Evolutionary conservation across 2,888 invertebrate genomes (phyloP).

Genomic region (Bimastos eiseni): DNA sequence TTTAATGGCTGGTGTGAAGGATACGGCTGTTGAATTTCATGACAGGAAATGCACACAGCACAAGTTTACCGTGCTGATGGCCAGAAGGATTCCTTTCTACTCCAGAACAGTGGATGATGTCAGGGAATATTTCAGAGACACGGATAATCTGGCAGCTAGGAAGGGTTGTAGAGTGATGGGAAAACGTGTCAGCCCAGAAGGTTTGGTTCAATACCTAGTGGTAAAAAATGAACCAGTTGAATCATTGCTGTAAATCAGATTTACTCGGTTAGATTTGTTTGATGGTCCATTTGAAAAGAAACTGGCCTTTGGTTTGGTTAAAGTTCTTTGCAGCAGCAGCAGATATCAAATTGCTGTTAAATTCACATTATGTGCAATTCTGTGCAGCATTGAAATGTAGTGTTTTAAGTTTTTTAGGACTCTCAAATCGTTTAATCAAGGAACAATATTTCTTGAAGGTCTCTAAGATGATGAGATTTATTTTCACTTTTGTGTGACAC

Average conservation of each 20-base stretch:
- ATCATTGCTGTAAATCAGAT: not conserved
- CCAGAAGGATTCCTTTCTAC: constrained; percentile 13
- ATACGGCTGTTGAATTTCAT: not conserved
- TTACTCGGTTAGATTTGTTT: not conserved
- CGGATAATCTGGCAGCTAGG: not conserved
- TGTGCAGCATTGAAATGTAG: too few species aligned
- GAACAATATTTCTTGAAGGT: too few species aligned
- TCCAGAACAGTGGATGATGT: not conserved
- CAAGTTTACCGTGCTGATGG: not conserved
- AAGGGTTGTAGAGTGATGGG: constrained; percentile 5
- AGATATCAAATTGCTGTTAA: not conserved
- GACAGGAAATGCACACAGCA: not conserved
- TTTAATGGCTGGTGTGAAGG: not conserved
- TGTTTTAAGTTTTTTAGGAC: too few species aligned
- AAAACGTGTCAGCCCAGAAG: constrained; percentile 13
- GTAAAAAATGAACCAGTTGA: not conserved
- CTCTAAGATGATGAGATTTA: too few species aligned
- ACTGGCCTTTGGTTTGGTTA: not conserved
- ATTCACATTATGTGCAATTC: not conserved
- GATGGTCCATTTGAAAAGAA: not conserved
- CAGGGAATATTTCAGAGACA: not conserved
- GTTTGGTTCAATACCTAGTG: not conserved
- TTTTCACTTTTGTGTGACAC: too few species aligned
- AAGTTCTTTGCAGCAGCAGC: too few species aligned
- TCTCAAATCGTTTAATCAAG: too few species aligned